Percentiles rank a stretch among this genome's conserved stretches.
Conservation (phyloP, 2,797 vertebrate species). For the Alauda arvensis region DNA sequence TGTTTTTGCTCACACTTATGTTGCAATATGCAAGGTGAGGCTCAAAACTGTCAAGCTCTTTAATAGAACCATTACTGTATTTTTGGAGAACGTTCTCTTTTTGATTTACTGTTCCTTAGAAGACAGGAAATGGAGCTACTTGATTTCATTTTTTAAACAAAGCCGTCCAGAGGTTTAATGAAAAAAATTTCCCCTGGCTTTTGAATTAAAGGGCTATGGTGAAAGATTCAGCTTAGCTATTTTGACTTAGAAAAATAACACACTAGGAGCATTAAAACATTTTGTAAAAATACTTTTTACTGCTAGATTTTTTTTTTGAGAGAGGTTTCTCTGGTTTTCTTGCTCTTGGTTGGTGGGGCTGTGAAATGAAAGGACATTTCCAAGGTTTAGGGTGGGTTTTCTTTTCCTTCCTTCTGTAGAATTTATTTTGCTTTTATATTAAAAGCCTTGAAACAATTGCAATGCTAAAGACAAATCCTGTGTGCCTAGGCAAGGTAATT, state of each 20-base stretch:
- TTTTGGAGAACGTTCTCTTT: constrained; percentile 34
- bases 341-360: background rate
- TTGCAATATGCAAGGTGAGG: constrained; percentile 60
- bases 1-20: constrained; percentile 5
- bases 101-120: constrained; percentile 65
- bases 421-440: constrained; percentile 45
- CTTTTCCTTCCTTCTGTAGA: background rate
- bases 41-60: constrained; percentile 55
- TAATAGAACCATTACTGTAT: constrained; percentile 54
- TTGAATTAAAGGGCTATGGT: constrained; percentile 57
- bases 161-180: constrained; percentile 61
- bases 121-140: constrained; percentile 70
- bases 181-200: constrained; percentile 66
- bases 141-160: constrained; percentile 67
- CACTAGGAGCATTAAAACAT: constrained; percentile 35
- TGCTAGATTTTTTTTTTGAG: constrained; percentile 13
- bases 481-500: constrained; percentile 8
- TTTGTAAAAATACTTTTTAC: constrained; percentile 44
- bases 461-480: background rate
- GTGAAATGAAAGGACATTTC: background rate
- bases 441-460: constrained; percentile 36
- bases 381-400: background rate
- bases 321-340: background rate
- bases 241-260: constrained; percentile 63
- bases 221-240: constrained; percentile 60